Evolutionary conservation across 2,113 vertebrate species (phyloP).

Genomic region (Oreochromis aureus): DNA sequence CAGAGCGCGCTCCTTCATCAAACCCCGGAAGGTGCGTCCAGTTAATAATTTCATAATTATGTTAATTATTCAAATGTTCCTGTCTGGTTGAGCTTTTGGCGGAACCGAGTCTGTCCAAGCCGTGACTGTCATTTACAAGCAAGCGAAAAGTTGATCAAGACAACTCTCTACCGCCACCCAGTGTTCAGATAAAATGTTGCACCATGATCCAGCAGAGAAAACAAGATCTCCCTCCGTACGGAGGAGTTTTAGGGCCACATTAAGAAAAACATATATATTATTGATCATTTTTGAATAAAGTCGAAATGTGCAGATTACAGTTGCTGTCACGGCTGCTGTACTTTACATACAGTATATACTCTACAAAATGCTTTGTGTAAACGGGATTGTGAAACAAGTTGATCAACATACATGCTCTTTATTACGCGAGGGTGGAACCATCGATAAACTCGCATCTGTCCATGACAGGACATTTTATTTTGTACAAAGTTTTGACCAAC

Average conservation of each 20-base stretch:
- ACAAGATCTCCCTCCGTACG: not conserved
- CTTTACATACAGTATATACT: not conserved
- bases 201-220: not conserved
- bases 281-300: not conserved
- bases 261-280: not conserved
- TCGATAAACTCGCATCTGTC: not conserved
- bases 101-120: not conserved
- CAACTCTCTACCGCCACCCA: slow-evolving; percentile 47
- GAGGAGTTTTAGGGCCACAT: not conserved
- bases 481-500: not conserved
- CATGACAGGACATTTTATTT: not conserved
- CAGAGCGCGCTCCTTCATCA: not conserved
- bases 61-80: not conserved
- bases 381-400: not conserved
- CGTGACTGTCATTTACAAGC: not conserved
- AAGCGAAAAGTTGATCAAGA: not conserved
- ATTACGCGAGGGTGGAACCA: not conserved
- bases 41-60: not conserved
- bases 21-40: not conserved
- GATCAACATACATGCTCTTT: not conserved
- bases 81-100: not conserved
- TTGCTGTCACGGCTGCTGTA: not conserved
- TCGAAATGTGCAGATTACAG: not conserved
- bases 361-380: not conserved
- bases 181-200: not conserved